These are phyloP conservation scores for Anguilla anguilla DNA, from an alignment of 2,797 vertebrate species.

Conservation along the genomic window DNA sequence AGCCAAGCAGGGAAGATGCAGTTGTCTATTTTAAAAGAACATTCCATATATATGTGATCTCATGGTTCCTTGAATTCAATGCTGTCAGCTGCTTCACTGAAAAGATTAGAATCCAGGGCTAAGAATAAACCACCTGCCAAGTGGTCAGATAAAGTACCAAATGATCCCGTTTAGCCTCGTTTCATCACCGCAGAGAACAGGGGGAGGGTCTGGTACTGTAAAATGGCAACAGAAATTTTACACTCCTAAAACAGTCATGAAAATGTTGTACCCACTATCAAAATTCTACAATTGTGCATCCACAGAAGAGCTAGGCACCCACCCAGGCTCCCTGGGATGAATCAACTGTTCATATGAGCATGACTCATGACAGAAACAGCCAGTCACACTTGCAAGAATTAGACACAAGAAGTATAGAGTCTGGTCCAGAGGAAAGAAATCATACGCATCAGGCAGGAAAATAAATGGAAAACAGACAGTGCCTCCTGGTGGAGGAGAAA, in stretches of 20 bases:
- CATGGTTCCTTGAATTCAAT: background rate
- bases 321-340: background rate
- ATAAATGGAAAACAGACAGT: background rate
- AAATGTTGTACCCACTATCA: conserved; percentile 10
- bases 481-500: background rate
- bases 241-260: conserved; percentile 4
- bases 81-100: background rate
- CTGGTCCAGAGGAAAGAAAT: background rate
- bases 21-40: conserved; percentile 53
- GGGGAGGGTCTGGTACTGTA: background rate
- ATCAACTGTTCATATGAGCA: background rate
- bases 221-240: background rate
- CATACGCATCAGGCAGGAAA: background rate
- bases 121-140: conserved; percentile 57
- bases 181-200: background rate
- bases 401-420: background rate
- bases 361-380: background rate
- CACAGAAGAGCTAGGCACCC: background rate
- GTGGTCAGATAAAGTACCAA: no score
- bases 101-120: conserved; percentile 37
- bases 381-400: background rate
- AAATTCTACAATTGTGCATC: background rate
- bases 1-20: conserved; percentile 45
- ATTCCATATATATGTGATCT: conserved; percentile 10
- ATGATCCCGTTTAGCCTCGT: background rate